Conservation (phyloP, 2,113 vertebrate species). For the Speoplatyrhinus poulsoni region DNA sequence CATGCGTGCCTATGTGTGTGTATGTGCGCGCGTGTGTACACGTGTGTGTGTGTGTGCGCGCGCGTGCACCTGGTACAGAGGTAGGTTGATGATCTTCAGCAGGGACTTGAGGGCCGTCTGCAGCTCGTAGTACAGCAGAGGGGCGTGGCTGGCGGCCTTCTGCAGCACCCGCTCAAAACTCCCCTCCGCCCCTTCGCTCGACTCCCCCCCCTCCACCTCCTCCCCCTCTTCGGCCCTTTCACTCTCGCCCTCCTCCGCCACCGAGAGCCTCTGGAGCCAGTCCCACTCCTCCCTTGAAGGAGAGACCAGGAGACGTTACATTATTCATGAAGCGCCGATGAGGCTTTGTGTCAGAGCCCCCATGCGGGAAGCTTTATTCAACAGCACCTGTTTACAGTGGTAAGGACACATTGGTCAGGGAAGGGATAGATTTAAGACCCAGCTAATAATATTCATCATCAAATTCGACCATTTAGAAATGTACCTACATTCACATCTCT, state of each 20-base stretch:
- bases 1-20: constrained; percentile 1
- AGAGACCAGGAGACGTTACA: not conserved
- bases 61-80: constrained; percentile 86
- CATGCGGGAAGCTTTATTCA: no score
- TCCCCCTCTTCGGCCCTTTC: constrained; percentile 56
- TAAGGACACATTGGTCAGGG: no score
- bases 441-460: no score
- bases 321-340: no score
- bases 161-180: constrained; percentile 38
- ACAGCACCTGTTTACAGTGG: no score
- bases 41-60: constrained; percentile 5
- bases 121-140: constrained; percentile 90
- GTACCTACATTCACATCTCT: no score
- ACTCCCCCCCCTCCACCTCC: constrained; percentile 77
- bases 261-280: constrained; percentile 90
- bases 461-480: no score
- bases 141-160: constrained; percentile 79
- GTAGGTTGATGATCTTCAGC: constrained; percentile 91
- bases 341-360: no score
- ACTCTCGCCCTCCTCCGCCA: constrained; percentile 80
- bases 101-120: constrained; percentile 89
- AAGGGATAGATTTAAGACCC: no score
- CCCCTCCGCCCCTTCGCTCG: not conserved
- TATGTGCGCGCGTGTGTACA: constrained; percentile 4
- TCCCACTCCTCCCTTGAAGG: constrained; percentile 93